Evolutionary conservation across 2,113 vertebrate genomes (phyloP).

Genomic region (Zapornia atra): DNA sequence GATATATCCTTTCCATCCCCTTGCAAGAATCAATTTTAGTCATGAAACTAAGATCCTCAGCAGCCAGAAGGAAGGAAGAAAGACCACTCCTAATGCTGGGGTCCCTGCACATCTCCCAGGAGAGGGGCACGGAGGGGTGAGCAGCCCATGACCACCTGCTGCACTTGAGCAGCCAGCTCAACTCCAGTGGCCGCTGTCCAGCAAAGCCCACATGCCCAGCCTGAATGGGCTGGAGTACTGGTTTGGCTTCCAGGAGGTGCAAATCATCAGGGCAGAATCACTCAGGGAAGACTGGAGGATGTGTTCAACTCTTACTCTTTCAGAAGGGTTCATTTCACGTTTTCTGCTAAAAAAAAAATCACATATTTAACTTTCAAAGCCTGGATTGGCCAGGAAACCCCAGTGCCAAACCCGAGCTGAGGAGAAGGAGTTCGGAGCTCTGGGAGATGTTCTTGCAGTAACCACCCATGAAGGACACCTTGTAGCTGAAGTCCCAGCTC

Average conservation of each 20-base stretch:
- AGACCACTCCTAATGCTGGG: rapidly evolving
- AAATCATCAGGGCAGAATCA: not conserved
- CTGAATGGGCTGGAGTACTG: not conserved
- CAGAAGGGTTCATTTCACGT: not conserved
- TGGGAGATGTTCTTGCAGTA: not conserved
- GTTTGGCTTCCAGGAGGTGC: not conserved
- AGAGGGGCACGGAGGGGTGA: rapidly evolving
- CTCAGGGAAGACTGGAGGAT: not conserved
- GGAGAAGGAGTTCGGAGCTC: not conserved
- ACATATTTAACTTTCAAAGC: not conserved
- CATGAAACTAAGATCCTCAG: not conserved
- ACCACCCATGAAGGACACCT: not conserved
- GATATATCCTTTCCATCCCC: slow-evolving; percentile 10
- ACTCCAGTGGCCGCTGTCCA: not conserved
- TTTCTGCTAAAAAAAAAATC: not conserved
- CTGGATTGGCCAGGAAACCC: not conserved
- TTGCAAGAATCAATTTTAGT: slow-evolving; percentile 3
- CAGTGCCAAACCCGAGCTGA: not conserved
- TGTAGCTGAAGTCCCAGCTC: not conserved
- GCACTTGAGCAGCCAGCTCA: not conserved
- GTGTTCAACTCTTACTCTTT: not conserved
- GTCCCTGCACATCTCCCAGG: not conserved
- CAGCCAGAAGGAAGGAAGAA: not conserved
- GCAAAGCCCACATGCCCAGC: not conserved
- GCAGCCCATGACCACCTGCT: not conserved